Percentiles rank a stretch among this genome's conserved stretches.
Conservation (phyloP, 2,797 vertebrate genomes). For the Anas acuta region DNA sequence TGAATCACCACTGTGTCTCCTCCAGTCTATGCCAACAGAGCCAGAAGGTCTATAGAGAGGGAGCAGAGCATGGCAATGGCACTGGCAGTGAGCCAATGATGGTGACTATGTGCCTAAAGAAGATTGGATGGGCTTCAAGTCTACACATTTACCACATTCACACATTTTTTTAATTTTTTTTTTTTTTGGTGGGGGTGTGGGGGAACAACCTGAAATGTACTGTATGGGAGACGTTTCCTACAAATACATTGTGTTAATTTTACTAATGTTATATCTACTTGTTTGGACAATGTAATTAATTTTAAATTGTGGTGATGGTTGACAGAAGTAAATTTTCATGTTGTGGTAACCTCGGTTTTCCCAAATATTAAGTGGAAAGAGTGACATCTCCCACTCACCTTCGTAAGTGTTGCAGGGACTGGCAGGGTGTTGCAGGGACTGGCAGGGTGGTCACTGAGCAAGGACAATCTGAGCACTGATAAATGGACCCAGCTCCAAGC, state of each 20-base stretch:
- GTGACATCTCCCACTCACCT: background rate
- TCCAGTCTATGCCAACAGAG: accelerated
- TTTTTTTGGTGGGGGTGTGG: background rate
- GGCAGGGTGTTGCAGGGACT: background rate
- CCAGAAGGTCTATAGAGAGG: background rate
- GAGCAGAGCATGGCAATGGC: accelerated
- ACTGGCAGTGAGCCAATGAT: background rate
- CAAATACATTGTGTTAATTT: background rate
- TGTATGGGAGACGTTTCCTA: background rate
- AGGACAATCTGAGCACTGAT: background rate
- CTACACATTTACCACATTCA: background rate
- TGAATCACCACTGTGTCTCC: background rate
- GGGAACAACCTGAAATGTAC: background rate
- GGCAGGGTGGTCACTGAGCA: accelerated
- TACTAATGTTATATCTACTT: background rate
- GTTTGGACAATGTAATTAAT: background rate
- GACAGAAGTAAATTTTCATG: background rate
- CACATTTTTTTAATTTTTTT: background rate
- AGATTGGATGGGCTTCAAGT: background rate
- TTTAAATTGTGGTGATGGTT: background rate
- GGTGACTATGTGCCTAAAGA: background rate
- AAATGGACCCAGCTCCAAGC: background rate
- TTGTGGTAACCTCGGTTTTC: background rate
- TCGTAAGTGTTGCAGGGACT: background rate
- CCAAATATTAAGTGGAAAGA: background rate